Evolutionary conservation across 2,888 invertebrate species (phyloP), one percentile per base, ranked within the genome.

Genomic region (Podotricha telesiphe): DNA sequence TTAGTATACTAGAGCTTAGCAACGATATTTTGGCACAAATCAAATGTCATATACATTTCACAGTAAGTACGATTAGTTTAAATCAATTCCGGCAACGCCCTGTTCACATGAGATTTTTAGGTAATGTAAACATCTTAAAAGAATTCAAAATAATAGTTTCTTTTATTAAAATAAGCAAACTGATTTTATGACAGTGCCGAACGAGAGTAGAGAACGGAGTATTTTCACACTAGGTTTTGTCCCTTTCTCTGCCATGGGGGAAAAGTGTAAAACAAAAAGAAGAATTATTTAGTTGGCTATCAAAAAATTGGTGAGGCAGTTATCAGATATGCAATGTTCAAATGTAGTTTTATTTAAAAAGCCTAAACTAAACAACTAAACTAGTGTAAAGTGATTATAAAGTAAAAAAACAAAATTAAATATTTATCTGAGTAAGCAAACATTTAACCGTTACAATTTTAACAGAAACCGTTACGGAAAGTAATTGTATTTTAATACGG

Each of bases 81-180:
- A 15, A 19, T 50, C 17, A 50, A 4, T 62, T 62, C 62, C 37
- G 48, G 62, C 34, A 62, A 62, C 48, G 62, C 48, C 37, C 62
- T 13, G 11, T 15, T n/a, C 28, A 17, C 15, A 15, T 34, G 5
- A 15, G 19, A 0, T 62, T 22, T 48, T 62, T 20, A 50, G 37
- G 19, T 19, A 37, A 37, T n/a, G n/a, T 10, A 1, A 10, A 8
- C 10, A 37, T 37, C 37, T 37, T 37, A 37, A 8, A 37, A 37
- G 8, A 37, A 28, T 28, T 5, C 28, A 28, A 28, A 28, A 28
- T 28, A 28, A 28, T 28, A 5, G 28, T 28, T n/a, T n/a, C n/a
- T n/a, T n/a, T n/a, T 28, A 28, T 28, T 28, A 28, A 28, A 28
- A 28, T 28, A 28, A 28, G n/a, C 28, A 28, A 28, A 2, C 28